A percentile compares a stretch with the other conserved stretches of the same genome.
phyloP scores from a whole-genome alignment of 2,113 vertebrate species.

The Tiliqua scincoides region DNA sequence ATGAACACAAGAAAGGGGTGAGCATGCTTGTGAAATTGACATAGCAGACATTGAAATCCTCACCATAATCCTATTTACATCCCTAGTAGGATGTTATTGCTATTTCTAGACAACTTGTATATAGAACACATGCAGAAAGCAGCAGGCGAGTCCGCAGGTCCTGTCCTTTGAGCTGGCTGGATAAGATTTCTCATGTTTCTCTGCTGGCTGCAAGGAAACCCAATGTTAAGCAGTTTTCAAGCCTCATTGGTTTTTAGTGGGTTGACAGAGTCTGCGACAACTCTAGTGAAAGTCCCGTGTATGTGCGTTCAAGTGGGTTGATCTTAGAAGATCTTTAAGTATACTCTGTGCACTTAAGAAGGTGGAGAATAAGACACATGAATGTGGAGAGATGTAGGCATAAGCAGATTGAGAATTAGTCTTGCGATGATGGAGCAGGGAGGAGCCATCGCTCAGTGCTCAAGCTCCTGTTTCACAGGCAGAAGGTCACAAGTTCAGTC shows the following conservation, averaged over 20 bases:
- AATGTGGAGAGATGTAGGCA: no score
- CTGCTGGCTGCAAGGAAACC: background rate
- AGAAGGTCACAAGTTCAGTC: no score
- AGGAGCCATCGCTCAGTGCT: no score
- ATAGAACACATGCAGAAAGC: background rate
- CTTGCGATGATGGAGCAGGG: no score
- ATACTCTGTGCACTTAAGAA: no score
- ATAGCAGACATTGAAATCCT: conserved; percentile 15
- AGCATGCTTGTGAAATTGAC: conserved; percentile 16
- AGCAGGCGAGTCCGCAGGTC: background rate
- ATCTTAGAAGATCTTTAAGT: no score
- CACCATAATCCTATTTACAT: conserved; percentile 39
- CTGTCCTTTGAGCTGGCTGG: background rate
- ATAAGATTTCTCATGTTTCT: background rate
- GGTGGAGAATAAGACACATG: no score
- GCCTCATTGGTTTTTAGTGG: background rate
- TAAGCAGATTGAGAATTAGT: no score
- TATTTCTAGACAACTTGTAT: conserved; percentile 22
- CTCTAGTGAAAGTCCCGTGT: background rate
- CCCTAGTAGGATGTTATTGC: conserved; percentile 20
- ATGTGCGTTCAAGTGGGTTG: no score
- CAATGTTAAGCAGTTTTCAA: background rate
- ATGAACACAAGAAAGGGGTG: background rate
- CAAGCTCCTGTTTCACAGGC: no score
- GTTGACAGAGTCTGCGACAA: background rate